These are phyloP conservation scores for Erannis defoliaria DNA, from an alignment of 2,888 invertebrate species.

Conservation along the genomic window DNA sequence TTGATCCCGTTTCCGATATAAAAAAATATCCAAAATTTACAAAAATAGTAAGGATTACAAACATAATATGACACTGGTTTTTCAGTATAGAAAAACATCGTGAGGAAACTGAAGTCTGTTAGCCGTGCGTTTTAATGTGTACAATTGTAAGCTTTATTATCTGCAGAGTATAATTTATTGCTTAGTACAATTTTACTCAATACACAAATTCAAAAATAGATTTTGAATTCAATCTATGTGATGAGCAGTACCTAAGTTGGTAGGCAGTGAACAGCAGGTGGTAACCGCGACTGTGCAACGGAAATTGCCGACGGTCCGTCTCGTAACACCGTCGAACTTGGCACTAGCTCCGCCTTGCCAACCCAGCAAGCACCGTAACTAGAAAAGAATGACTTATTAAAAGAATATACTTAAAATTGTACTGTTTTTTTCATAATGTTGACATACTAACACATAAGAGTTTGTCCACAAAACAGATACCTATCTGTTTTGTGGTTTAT, in stretches of 20 bases:
- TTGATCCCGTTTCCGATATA: too few relatives aligned
- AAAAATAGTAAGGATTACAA: too few relatives aligned
- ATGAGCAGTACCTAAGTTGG: slow-evolving; percentile 49
- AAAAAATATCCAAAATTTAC: too few relatives aligned
- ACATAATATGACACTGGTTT: too few relatives aligned
- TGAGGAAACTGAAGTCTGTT: too few relatives aligned
- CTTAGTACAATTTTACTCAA: too few relatives aligned
- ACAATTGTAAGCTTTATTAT: neutral
- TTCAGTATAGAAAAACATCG: too few relatives aligned
- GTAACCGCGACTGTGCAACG: slow-evolving; percentile 67
- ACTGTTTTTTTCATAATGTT: neutral
- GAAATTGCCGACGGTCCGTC: slow-evolving; percentile 72
- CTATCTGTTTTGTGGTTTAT: too few relatives aligned
- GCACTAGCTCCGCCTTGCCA: slow-evolving; percentile 52
- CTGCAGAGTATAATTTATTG: neutral
- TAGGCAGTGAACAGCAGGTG: slow-evolving; percentile 69
- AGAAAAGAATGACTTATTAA: neutral
- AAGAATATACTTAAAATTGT: neutral
- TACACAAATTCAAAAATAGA: too few relatives aligned
- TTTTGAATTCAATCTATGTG: slow-evolving; percentile 12
- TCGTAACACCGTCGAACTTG: slow-evolving; percentile 56
- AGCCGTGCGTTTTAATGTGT: too few relatives aligned
- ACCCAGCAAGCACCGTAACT: slow-evolving; percentile 25
- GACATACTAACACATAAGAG: neutral
- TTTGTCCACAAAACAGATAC: too few relatives aligned